Percentiles rank a stretch among this genome's conserved stretches.
Evolutionary conservation across 2,113 vertebrate species (phyloP).

Genomic region (Trichomycterus rosablanca): DNA sequence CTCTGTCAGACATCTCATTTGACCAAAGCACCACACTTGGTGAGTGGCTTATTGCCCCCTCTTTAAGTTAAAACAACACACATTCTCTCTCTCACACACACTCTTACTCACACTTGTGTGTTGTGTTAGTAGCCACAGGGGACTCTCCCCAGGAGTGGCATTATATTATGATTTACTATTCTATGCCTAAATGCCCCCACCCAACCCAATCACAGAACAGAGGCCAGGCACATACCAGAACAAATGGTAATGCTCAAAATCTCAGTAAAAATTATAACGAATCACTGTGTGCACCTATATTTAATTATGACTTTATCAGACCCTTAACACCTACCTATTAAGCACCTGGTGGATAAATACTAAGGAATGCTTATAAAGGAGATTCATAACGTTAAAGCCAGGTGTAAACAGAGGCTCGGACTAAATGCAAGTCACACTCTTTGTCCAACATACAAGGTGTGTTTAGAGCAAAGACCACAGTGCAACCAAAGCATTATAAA

Average conservation of each 20-base stretch:
- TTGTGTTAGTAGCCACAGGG: conserved; percentile 41
- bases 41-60: conserved; percentile 29
- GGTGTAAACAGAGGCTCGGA: too few species aligned
- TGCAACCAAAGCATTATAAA: conserved; percentile 71
- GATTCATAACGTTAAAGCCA: too few species aligned
- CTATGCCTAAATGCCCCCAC: conserved; percentile 43
- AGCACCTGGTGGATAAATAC: neutral
- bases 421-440: too few species aligned
- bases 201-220: conserved; percentile 13
- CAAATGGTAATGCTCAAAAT: conserved; percentile 32
- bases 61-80: conserved; percentile 40
- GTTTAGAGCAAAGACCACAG: conserved; percentile 63
- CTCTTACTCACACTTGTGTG: conserved; percentile 33
- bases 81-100: conserved; percentile 30
- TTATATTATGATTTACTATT: conserved; percentile 53
- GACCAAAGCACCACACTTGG: neutral
- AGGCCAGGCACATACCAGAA: conserved; percentile 8
- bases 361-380: neutral
- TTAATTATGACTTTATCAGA: neutral
- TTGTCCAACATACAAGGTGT: conserved; percentile 48
- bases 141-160: conserved; percentile 44
- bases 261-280: conserved; percentile 8
- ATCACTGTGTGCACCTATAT: conserved; percentile 20
- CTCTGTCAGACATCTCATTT: conserved; percentile 15
- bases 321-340: neutral